Evolutionary conservation across 2,888 invertebrate genomes (phyloP).

Genomic region (Argyresthia goedartella): DNA sequence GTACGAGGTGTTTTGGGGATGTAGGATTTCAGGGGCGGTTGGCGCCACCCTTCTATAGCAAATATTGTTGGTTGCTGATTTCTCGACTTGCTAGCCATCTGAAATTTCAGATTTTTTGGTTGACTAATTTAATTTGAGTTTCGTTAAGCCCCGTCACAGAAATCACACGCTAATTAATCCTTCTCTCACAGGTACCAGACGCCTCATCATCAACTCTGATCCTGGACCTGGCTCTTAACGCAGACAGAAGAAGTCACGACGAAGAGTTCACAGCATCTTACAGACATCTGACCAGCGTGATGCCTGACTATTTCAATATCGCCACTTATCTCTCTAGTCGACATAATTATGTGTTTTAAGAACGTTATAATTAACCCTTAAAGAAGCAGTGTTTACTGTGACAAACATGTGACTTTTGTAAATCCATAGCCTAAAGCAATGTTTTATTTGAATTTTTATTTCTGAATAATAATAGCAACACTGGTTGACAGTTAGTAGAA

Average conservation of each 20-base stretch:
- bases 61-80: neutral
- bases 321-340: conserved; percentile 2
- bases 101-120: neutral
- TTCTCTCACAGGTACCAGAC: conserved; percentile 1
- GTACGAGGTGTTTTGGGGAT: neutral
- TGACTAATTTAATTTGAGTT: neutral
- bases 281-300: neutral
- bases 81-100: neutral
- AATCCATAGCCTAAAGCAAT: too few relatives aligned
- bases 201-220: neutral
- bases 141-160: neutral
- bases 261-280: conserved; percentile 6
- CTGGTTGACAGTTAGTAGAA: too few relatives aligned
- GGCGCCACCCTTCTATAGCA: too few relatives aligned
- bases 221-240: conserved; percentile 5
- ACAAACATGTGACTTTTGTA: too few relatives aligned
- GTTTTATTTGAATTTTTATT: too few relatives aligned
- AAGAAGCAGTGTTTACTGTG: too few relatives aligned
- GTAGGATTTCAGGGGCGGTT: too few relatives aligned
- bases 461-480: too few relatives aligned
- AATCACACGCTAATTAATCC: neutral
- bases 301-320: conserved; percentile 8
- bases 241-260: conserved; percentile 4
- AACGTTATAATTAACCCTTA: too few relatives aligned
- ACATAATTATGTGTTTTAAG: conserved; percentile 7